Conservation (phyloP, 2,888 invertebrate genomes). For the Hydriomena furcata region DNA sequence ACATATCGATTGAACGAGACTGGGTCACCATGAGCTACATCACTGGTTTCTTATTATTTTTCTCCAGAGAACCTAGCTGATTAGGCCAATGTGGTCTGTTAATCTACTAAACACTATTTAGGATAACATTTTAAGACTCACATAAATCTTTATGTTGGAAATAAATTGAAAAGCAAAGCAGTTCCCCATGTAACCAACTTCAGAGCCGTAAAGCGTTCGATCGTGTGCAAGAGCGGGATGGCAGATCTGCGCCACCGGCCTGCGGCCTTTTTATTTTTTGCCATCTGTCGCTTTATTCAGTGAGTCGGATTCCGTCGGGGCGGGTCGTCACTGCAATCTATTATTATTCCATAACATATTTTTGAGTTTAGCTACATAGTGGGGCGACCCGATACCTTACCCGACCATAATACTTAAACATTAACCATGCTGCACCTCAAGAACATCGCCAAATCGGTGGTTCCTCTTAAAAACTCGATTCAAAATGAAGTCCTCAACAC, state of each 20-base stretch:
- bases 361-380: conserved; percentile 63
- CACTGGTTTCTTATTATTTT: not conserved
- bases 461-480: conserved; percentile 80
- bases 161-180: conserved; percentile 22
- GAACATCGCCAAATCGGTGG: conserved; percentile 85
- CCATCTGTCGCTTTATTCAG: conserved; percentile 60
- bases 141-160: conserved; percentile 15
- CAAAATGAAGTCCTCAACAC: conserved; percentile 84
- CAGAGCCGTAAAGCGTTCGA: conserved; percentile 36
- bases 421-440: conserved; percentile 89
- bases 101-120: no score
- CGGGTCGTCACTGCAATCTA: conserved; percentile 77
- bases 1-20: not conserved
- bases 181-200: conserved; percentile 33
- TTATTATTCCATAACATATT: conserved; percentile 53
- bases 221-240: conserved; percentile 47
- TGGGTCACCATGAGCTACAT: conserved; percentile 1
- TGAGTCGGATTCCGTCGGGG: conserved; percentile 73
- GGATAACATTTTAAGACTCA: conserved; percentile 11
- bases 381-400: conserved; percentile 74
- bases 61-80: not conserved
- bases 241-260: conserved; percentile 52
- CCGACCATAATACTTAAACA: conserved; percentile 70
- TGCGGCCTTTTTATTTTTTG: conserved; percentile 57
- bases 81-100: not conserved